These are phyloP conservation scores for Sinotaia quadrata DNA, from an alignment of 2,888 invertebrate species.

Conservation along the genomic window DNA sequence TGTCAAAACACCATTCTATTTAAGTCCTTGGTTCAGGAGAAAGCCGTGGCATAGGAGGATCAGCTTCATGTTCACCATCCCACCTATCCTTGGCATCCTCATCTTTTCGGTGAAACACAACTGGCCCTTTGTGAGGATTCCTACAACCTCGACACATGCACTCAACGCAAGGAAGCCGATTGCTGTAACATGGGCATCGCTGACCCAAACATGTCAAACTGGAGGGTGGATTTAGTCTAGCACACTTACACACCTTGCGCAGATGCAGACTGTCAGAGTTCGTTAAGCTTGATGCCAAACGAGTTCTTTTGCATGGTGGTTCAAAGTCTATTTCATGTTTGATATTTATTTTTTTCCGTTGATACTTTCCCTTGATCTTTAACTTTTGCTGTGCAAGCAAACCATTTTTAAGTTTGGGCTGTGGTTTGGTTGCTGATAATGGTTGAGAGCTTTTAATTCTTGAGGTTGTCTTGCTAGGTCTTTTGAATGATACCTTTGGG, in stretches of 20 bases:
- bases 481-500: background rate
- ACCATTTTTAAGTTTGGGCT: constrained; percentile 17
- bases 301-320: constrained; percentile 39
- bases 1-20: constrained; percentile 5
- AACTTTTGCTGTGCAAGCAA: constrained; percentile 19
- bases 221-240: constrained; percentile 90
- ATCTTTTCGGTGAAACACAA: constrained; percentile 26
- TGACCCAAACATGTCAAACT: constrained; percentile 94
- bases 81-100: constrained; percentile 25
- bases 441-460: background rate
- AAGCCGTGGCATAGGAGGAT: constrained; percentile 36
- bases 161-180: constrained; percentile 88
- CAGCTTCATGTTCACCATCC: constrained; percentile 26
- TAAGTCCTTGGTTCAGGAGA: constrained; percentile 37
- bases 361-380: constrained; percentile 22
- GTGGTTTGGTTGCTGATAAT: background rate
- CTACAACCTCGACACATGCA: constrained; percentile 94
- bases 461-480: background rate
- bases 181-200: constrained; percentile 93
- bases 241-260: constrained; percentile 82
- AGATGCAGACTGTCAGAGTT: constrained; percentile 14
- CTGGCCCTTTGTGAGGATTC: constrained; percentile 78
- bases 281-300: constrained; percentile 34
- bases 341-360: constrained; percentile 20
- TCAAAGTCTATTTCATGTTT: constrained; percentile 32